Evolutionary conservation across 1,140 invertebrate species (phyloP).

Genomic region (Prorops nasuta): DNA sequence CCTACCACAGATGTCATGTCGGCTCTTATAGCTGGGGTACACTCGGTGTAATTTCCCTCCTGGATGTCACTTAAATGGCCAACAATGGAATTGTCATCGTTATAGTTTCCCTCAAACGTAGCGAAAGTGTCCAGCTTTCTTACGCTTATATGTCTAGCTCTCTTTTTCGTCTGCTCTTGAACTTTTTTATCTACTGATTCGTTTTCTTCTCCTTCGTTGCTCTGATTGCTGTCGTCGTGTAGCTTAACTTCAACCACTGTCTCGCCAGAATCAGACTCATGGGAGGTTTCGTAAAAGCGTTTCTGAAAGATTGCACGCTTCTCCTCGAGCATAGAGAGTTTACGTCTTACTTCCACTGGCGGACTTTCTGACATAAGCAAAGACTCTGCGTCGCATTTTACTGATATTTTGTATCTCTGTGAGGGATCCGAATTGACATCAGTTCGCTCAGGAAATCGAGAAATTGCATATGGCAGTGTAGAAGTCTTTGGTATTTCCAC

Average conservation of each 20-base stretch:
- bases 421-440: too few relatives aligned
- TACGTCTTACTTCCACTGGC: constrained; percentile 34
- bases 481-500: constrained; percentile 20
- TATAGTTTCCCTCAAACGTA: constrained; percentile 44
- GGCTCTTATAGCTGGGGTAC: too few relatives aligned
- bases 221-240: constrained; percentile 20
- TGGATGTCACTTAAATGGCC: constrained; percentile 42
- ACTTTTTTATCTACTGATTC: too few relatives aligned
- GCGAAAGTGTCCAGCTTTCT: constrained; percentile 48
- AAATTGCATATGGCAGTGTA: constrained; percentile 36
- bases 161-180: constrained; percentile 27
- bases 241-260: constrained; percentile 26
- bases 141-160: constrained; percentile 45
- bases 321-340: constrained; percentile 36
- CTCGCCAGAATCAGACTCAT: constrained; percentile 28
- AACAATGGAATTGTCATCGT: constrained; percentile 43
- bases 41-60: constrained; percentile 35
- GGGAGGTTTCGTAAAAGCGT: constrained; percentile 32
- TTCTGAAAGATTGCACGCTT: constrained; percentile 45
- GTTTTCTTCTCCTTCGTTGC: too few relatives aligned
- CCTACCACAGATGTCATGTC: constrained; percentile 27
- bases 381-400: constrained; percentile 36
- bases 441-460: constrained; percentile 40
- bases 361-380: constrained; percentile 23
- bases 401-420: too few relatives aligned